These are phyloP conservation scores for Sphyrna mokarran DNA, from an alignment of 2,113 vertebrate species.

Conservation along the genomic window DNA sequence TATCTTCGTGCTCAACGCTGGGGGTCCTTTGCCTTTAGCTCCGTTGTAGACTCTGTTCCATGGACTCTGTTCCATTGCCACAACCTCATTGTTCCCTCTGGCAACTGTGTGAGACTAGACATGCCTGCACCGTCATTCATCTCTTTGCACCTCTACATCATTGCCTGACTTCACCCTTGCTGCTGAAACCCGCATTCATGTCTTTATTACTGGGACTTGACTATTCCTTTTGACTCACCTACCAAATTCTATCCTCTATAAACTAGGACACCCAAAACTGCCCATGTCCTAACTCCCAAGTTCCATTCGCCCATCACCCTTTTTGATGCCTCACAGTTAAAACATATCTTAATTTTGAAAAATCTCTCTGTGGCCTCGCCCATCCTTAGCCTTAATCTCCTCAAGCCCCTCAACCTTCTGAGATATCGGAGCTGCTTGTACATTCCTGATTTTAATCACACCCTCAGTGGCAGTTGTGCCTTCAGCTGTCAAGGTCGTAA, in stretches of 20 bases:
- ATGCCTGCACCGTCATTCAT: too few species aligned
- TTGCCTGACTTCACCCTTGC: too few species aligned
- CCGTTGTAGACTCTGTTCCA: neutral
- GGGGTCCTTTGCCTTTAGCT: neutral
- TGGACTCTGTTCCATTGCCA: neutral
- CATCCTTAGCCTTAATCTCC: neutral
- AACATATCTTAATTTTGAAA: too few species aligned
- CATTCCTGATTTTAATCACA: neutral
- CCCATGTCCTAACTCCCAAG: neutral
- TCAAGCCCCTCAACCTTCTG: neutral
- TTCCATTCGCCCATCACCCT: neutral
- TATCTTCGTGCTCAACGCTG: too few species aligned
- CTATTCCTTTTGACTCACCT: too few species aligned
- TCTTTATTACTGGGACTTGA: too few species aligned
- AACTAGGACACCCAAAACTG: too few species aligned
- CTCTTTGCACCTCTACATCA: too few species aligned
- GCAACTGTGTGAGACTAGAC: too few species aligned
- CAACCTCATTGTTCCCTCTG: neutral
- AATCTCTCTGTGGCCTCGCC: too few species aligned
- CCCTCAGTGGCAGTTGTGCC: neutral
- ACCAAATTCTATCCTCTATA: too few species aligned
- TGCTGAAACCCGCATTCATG: too few species aligned
- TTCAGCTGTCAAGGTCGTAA: neutral
- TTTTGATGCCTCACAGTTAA: neutral
- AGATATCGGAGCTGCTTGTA: neutral